Percentiles rank a stretch among this genome's conserved stretches.
Conservation (phyloP, 64 coral and sea anemone species). For the Catalaphyllia jardinei region DNA sequence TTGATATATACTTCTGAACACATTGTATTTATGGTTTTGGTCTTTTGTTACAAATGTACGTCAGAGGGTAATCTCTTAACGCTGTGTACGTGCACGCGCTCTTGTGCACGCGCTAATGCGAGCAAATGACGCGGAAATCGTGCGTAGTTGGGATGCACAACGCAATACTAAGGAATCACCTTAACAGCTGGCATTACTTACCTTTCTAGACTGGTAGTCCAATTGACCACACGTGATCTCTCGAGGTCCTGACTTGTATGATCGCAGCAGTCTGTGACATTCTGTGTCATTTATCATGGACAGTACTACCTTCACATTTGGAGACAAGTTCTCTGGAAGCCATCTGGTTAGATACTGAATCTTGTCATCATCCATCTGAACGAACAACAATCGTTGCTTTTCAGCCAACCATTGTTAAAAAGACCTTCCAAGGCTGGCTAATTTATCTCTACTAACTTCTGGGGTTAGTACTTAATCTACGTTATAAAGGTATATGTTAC, state of each 20-base stretch:
- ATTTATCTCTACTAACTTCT: neutral
- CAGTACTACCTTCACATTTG: constrained; percentile 83
- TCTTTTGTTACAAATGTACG: too few relatives aligned
- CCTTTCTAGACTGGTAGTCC: constrained; percentile 90
- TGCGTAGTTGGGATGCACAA: too few relatives aligned
- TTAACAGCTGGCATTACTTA: constrained; percentile 7
- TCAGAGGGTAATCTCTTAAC: too few relatives aligned
- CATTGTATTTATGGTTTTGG: too few relatives aligned
- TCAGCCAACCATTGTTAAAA: neutral
- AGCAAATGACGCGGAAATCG: too few relatives aligned
- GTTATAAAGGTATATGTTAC: too few relatives aligned
- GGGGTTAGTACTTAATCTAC: neutral
- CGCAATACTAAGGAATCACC: too few relatives aligned
- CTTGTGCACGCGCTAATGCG: too few relatives aligned
- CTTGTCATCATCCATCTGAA: constrained; percentile 96
- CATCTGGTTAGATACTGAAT: constrained; percentile 93
- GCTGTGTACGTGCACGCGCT: too few relatives aligned
- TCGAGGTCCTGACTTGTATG: constrained; percentile 83
- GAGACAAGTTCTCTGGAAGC: constrained; percentile 89
- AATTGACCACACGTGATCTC: constrained; percentile 90
- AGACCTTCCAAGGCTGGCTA: neutral
- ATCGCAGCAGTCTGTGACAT: constrained; percentile 91
- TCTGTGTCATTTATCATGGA: constrained; percentile 99
- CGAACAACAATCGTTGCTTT: neutral
- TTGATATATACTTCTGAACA: too few relatives aligned